phyloP scores from a whole-genome alignment of 2,797 vertebrate genomes.

The Pseudopleuronectes americanus region DNA sequence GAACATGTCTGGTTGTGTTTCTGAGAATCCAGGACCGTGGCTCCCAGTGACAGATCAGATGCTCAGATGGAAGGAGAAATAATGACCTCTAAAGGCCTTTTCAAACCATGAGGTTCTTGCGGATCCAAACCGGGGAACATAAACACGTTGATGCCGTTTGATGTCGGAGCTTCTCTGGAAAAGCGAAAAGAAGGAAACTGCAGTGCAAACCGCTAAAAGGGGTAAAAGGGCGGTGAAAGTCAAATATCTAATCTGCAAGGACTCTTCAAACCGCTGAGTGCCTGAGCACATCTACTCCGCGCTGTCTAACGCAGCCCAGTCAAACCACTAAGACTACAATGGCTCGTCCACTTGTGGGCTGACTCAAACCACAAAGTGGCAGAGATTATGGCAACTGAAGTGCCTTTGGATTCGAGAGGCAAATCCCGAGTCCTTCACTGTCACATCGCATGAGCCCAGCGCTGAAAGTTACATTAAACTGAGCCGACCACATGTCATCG shows the following conservation, averaged over 20 bases:
- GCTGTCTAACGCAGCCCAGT: slow-evolving; percentile 47
- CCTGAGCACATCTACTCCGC: slow-evolving; percentile 61
- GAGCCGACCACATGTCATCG: slow-evolving; percentile 5
- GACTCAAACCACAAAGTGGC: slow-evolving; percentile 57
- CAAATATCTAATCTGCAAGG: slow-evolving; percentile 66
- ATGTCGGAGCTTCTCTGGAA: slow-evolving; percentile 64
- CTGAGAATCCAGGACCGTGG: slow-evolving; percentile 41
- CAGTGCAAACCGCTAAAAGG: slow-evolving; percentile 70
- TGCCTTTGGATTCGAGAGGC: slow-evolving; percentile 37
- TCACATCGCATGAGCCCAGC: slow-evolving; percentile 33
- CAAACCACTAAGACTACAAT: slow-evolving; percentile 60
- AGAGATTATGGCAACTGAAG: slow-evolving; percentile 53
- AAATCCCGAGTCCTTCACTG: slow-evolving; percentile 26
- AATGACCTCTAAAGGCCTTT: slow-evolving; percentile 75
- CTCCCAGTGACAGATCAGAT: slow-evolving; percentile 60
- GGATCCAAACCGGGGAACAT: slow-evolving; percentile 74
- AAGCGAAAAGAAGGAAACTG: slow-evolving; percentile 55
- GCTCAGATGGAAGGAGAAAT: slow-evolving; percentile 75
- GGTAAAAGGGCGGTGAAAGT: slow-evolving; percentile 65
- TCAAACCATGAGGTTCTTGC: slow-evolving; percentile 71
- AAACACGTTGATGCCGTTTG: slow-evolving; percentile 79
- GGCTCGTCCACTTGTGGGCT: slow-evolving; percentile 51
- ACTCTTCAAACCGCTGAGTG: slow-evolving; percentile 62
- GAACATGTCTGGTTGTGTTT: slow-evolving; percentile 49
- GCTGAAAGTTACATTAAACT: slow-evolving; percentile 25